Evolutionary conservation across 53 echinoderm and acorn worm genomes (phyloP), one percentile per base, ranked within the genome.

Genomic region (Mesocentrotus franciscanus): DNA sequence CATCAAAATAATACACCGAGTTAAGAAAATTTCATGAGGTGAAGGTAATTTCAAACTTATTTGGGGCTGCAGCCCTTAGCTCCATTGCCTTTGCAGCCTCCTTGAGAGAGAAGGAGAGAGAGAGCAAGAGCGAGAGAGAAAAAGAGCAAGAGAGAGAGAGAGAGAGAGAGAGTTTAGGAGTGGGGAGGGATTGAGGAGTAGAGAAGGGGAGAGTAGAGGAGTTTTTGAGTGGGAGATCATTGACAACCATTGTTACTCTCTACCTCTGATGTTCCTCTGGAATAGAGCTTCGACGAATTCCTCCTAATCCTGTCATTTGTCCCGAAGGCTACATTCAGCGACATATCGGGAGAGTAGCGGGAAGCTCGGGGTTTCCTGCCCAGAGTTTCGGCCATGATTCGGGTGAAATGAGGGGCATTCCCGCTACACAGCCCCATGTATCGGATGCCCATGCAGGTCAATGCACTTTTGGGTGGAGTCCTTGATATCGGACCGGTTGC

Each of bases 381-480:
- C 17, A 98, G 95, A 61, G 95, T 95, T 95, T 98, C 98, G 61
- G 96, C 96, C 92, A 98, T 95, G 91, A 96, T 93, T 1, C 98
- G 92, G 66, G 97, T 98, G 90, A 92, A 97, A 85, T 98, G 97
- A 57, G 98, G 95, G 61, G 97, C 95, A 90, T 98, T 98, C 26
- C 98, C 98, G 79, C 98, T 97, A 66, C 98, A 98, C 84, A 98
- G 89, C 16, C 98, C 98, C 35, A 98, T 96, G 90, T 97, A 97
- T 58, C 89, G 96, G 20, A 98, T 62, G 89, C 95, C 78, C 60
- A 78, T n/a, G n/a, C n/a, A n/a, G 20, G 96, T 97, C 71, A 97
- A 97, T 26, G 29, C 76, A 76, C 76, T 76, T 76, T 30, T 30
- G 13, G 30, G 76, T 76, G 42, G 85, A 94, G 49, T 97, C 78